phyloP scores from a whole-genome alignment of 2,113 vertebrate species.

The Odocoileus virginianus region DNA sequence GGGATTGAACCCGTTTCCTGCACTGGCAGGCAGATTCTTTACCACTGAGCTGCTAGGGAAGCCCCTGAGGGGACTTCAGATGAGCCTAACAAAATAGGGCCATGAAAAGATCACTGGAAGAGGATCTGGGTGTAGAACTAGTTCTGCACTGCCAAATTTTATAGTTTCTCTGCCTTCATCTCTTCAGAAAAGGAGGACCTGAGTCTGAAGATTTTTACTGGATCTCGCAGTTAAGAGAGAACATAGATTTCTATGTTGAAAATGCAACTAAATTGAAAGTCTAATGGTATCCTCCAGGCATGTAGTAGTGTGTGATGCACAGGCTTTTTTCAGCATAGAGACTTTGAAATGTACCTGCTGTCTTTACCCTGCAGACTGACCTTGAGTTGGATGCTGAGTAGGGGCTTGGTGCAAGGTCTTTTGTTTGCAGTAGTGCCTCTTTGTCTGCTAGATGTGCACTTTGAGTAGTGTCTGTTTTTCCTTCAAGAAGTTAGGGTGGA shows the following conservation, averaged over 20 bases:
- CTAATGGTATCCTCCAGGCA: not conserved
- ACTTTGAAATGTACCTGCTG: not conserved
- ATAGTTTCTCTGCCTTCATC: not conserved
- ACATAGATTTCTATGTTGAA: not conserved
- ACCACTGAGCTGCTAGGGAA: not conserved
- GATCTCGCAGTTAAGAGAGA: not conserved
- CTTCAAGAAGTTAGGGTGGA: not conserved
- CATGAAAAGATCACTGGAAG: no score
- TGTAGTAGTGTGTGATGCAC: not conserved
- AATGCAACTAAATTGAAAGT: not conserved
- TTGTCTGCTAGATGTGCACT: not conserved
- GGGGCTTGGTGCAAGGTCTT: not conserved
- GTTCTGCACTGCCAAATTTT: accelerated
- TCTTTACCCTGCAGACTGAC: not conserved
- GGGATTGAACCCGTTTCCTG: not conserved
- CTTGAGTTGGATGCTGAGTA: not conserved
- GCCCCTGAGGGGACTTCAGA: not conserved
- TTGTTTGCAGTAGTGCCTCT: not conserved
- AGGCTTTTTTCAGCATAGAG: not conserved
- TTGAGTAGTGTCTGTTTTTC: not conserved
- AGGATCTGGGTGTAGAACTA: no score
- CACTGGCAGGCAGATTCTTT: not conserved
- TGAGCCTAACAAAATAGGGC: not conserved
- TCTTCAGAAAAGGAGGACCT: not conserved
- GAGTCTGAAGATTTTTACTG: not conserved